Conservation (phyloP, 2,113 vertebrate genomes). For the Isichthys henryi region DNA sequence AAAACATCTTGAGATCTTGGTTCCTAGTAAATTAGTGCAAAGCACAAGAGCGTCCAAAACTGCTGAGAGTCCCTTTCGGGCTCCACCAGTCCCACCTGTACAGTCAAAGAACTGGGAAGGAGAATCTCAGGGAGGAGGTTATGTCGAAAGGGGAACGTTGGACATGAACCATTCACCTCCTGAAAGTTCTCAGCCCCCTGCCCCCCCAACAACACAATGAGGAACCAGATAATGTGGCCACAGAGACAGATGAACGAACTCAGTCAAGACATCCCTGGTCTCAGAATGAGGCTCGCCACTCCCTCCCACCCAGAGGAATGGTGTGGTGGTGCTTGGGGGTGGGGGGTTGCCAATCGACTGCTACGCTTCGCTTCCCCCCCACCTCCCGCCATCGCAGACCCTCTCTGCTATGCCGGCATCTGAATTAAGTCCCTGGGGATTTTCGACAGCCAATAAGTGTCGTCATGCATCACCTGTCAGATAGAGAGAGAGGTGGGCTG, state of each 20-base stretch:
- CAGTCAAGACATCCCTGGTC: constrained; percentile 23
- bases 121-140: constrained; percentile 21
- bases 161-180: constrained; percentile 14
- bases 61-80: too few relatives aligned
- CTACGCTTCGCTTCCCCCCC: constrained; percentile 30
- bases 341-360: constrained; percentile 25
- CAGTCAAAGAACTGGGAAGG: constrained; percentile 13
- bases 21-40: not conserved
- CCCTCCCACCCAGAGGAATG: constrained; percentile 14
- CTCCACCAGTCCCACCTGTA: not conserved
- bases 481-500: constrained; percentile 24
- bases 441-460: constrained; percentile 33
- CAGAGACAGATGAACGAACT: constrained; percentile 22
- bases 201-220: not conserved
- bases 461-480: constrained; percentile 33
- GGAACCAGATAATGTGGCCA: not conserved
- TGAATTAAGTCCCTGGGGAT: constrained; percentile 39
- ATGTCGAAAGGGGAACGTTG: not conserved
- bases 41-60: too few relatives aligned
- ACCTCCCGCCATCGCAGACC: constrained; percentile 12
- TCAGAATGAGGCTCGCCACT: constrained; percentile 20
- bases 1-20: not conserved
- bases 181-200: constrained; percentile 8
- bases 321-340: not conserved
- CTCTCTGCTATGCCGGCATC: constrained; percentile 30